Evolutionary conservation across 2,113 vertebrate genomes (phyloP).

Genomic region (Phaetusa simplex): DNA sequence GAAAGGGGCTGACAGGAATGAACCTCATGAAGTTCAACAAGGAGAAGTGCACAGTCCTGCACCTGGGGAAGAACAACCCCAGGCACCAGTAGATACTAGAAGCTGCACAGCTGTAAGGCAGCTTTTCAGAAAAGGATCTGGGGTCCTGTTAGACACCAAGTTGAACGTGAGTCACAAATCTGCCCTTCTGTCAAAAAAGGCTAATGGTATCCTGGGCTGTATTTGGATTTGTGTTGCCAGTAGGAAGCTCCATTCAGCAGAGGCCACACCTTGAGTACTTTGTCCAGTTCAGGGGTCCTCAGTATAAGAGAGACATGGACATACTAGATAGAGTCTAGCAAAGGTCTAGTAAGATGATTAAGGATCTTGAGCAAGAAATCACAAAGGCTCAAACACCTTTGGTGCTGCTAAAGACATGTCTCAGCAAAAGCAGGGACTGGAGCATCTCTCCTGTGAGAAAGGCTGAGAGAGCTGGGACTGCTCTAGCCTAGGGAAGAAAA

Average conservation of each 20-base stretch:
- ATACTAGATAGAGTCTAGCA: neutral
- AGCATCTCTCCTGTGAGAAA: neutral
- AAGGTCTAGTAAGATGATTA: neutral
- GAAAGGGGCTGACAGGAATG: neutral
- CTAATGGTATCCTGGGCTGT: too few relatives aligned
- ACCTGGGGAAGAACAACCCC: neutral
- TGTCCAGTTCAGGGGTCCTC: neutral
- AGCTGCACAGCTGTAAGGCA: accelerated
- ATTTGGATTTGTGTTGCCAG: neutral
- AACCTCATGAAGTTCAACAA: neutral
- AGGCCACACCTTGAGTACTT: neutral
- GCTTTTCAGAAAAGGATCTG: neutral
- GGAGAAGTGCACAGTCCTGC: neutral
- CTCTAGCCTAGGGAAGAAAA: neutral
- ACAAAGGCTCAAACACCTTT: neutral
- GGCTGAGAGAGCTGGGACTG: neutral
- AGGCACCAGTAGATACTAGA: neutral
- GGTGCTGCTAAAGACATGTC: neutral
- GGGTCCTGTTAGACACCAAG: neutral
- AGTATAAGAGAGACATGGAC: neutral
- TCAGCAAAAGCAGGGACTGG: neutral
- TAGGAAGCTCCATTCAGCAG: neutral
- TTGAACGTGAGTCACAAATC: neutral
- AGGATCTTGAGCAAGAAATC: neutral
- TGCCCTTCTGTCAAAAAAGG: neutral